These are phyloP conservation scores for Orestias chungarensis DNA, from an alignment of 2,797 vertebrate genomes.

Conservation along the genomic window DNA sequence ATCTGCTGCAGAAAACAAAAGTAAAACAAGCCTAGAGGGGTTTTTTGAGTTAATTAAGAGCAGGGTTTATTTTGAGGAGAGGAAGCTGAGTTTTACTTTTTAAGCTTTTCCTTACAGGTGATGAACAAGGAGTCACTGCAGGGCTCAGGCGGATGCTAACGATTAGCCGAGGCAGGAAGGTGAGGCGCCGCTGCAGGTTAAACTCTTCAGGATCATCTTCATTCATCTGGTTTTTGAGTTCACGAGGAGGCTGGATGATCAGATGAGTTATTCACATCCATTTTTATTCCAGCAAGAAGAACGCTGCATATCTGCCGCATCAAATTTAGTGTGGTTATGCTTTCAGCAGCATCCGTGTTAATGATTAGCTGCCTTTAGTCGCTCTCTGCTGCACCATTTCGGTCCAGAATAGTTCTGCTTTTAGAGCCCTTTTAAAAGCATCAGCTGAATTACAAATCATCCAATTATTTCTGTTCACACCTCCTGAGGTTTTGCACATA, in stretches of 20 bases:
- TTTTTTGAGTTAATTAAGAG: constrained; percentile 3
- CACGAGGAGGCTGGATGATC: not conserved
- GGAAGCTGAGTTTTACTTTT: not conserved
- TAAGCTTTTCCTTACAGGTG: constrained; percentile 1
- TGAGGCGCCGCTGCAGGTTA: not conserved
- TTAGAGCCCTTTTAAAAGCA: not conserved
- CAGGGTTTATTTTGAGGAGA: not conserved
- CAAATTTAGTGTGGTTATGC: not conserved
- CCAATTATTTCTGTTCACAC: no score
- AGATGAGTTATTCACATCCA: not conserved
- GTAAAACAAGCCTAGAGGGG: not conserved
- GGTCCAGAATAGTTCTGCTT: not conserved
- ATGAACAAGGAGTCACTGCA: not conserved
- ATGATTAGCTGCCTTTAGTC: not conserved
- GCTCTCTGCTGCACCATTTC: not conserved
- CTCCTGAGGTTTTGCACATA: no score
- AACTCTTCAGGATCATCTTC: not conserved
- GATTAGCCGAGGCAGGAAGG: not conserved
- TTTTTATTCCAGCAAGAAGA: not conserved
- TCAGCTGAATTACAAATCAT: not conserved
- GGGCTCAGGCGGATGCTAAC: not conserved
- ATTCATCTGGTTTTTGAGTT: not conserved
- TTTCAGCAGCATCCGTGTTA: not conserved
- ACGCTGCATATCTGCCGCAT: not conserved
- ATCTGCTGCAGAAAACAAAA: not conserved